A percentile compares a stretch with the other conserved stretches of the same genome.
Conservation (phyloP, 2,888 invertebrate genomes). For the Branchipolynoe longqiensis region DNA sequence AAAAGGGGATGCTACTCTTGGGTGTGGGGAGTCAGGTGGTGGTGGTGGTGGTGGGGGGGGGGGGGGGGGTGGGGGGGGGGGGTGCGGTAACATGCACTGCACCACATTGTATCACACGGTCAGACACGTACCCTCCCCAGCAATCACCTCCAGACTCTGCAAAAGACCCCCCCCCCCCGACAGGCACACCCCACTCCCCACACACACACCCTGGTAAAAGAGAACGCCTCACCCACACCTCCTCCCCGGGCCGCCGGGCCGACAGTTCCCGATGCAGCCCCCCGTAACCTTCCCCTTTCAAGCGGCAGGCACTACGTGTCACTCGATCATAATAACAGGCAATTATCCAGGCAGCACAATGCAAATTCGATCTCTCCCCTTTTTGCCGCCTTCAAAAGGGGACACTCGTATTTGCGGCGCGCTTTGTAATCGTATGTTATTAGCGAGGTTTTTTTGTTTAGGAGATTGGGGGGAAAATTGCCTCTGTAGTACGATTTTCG, state of each 20-base stretch:
- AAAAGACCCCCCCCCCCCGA: no score
- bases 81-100: no score
- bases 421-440: conserved; percentile 32
- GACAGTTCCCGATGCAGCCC: no score
- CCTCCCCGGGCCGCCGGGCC: not conserved
- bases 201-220: no score
- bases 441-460: conserved; percentile 32
- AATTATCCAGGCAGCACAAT: conserved; percentile 45
- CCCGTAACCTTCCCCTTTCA: not conserved
- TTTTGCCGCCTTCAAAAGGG: conserved; percentile 14
- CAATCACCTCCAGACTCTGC: no score
- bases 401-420: conserved; percentile 3
- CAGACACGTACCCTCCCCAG: no score
- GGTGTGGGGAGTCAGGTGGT: no score
- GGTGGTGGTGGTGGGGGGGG: no score
- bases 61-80: no score
- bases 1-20: no score
- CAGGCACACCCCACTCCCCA: no score
- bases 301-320: not conserved
- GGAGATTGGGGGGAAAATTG: not conserved
- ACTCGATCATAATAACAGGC: conserved; percentile 51
- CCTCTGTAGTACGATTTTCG: not conserved
- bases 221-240: not conserved
- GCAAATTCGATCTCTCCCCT: conserved; percentile 47
- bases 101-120: no score